Evolutionary conservation across 2,113 vertebrate species (phyloP).

Genomic region (Macaca mulatta): DNA sequence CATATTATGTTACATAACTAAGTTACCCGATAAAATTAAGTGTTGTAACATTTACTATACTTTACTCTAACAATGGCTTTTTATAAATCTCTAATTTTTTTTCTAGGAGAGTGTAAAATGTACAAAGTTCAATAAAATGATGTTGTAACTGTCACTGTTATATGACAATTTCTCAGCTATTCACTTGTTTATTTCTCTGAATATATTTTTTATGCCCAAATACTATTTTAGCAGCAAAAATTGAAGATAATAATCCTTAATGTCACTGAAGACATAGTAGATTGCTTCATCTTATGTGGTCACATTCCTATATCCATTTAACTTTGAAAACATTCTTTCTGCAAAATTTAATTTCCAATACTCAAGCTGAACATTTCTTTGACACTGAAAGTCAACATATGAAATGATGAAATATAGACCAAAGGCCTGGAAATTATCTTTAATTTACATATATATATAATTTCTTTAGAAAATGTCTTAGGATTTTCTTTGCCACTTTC

Average conservation of each 20-base stretch:
- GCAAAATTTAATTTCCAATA: not conserved
- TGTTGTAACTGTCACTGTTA: not conserved
- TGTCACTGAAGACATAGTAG: not conserved
- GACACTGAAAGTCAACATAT: not conserved
- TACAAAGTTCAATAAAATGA: not conserved
- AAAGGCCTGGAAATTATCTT: not conserved
- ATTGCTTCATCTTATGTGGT: not conserved
- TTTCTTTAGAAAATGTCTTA: not conserved
- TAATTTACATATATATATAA: not conserved
- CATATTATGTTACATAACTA: not conserved
- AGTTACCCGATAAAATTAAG: not conserved
- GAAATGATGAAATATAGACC: not conserved
- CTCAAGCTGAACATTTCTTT: not conserved
- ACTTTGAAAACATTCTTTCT: not conserved
- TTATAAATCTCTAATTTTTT: not conserved
- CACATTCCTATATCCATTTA: not conserved
- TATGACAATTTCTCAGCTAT: not conserved
- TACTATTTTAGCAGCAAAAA: not conserved
- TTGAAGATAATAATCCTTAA: not conserved
- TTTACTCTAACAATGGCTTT: not conserved
- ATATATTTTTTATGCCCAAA: not conserved
- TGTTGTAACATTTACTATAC: not conserved
- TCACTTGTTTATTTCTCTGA: not conserved
- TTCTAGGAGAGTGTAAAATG: not conserved
- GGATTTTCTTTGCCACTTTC: not conserved